Evolutionary conservation across 2,888 invertebrate species (phyloP).

Genomic region (Caenorhabditis parvicauda): DNA sequence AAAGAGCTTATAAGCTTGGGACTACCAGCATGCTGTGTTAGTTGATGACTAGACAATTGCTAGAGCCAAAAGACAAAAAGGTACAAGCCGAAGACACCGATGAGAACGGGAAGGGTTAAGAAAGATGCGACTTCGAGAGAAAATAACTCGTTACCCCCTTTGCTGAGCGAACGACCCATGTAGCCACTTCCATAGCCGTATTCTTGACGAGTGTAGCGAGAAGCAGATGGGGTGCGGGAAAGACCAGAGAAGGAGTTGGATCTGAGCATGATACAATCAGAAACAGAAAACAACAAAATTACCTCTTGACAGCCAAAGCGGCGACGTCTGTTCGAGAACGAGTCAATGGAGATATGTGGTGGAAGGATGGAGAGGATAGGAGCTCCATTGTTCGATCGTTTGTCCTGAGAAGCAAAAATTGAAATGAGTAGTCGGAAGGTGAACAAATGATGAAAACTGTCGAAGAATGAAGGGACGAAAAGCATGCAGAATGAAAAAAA

Average conservation of each 20-base stretch:
- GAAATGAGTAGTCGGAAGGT: no score
- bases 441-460: no score
- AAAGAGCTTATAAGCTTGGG: no score
- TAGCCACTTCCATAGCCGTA: conserved; percentile 60
- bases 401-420: no score
- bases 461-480: no score
- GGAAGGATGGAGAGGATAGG: conserved; percentile 53
- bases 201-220: conserved; percentile 42
- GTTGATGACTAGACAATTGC: no score
- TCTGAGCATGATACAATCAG: no score
- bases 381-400: conserved; percentile 37
- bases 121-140: conserved; percentile 18
- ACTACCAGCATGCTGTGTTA: no score
- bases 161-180: conserved; percentile 57
- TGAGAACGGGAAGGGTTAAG: conserved; percentile 18
- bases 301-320: conserved; percentile 39
- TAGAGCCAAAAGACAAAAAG: conserved; percentile 26
- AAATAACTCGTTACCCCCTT: conserved; percentile 47
- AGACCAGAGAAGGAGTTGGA: conserved; percentile 50
- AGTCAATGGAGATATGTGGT: conserved; percentile 56
- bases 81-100: conserved; percentile 27
- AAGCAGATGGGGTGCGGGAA: conserved; percentile 28
- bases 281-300: no score
- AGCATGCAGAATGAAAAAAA: no score
- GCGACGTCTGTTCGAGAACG: conserved; percentile 47